Evolutionary conservation across 2,888 invertebrate genomes (phyloP).

Genomic region (Ypsolopha scabrella): DNA sequence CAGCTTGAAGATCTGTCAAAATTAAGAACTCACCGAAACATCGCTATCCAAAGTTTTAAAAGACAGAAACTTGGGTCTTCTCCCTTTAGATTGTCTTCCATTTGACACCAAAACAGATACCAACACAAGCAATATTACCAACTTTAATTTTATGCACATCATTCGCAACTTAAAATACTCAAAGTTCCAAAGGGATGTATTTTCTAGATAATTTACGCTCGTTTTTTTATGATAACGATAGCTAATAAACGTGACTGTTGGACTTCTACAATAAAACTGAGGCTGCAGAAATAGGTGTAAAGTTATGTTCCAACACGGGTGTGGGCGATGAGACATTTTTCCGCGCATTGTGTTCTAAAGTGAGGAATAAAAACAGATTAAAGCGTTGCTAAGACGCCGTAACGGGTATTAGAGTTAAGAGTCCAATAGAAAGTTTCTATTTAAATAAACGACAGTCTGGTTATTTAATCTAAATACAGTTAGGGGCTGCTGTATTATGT

Average conservation of each 20-base stretch:
- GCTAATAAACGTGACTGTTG: conserved; percentile 19
- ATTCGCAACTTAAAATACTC: conserved; percentile 12
- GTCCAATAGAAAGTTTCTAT: too few relatives aligned
- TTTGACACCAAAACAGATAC: conserved; percentile 16
- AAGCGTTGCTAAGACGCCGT: too few relatives aligned
- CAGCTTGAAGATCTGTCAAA: too few relatives aligned
- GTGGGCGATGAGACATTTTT: not conserved
- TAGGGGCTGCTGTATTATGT: too few relatives aligned
- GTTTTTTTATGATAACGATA: conserved; percentile 14
- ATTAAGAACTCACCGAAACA: conserved; percentile 62
- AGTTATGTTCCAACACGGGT: not conserved
- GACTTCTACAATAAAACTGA: not conserved
- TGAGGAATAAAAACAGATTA: not conserved
- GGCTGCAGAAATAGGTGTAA: not conserved
- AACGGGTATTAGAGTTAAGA: too few relatives aligned
- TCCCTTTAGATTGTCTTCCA: conserved; percentile 18
- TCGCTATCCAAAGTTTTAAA: conserved; percentile 68
- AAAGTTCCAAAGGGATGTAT: not conserved
- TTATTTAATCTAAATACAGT: too few relatives aligned
- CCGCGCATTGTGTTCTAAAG: not conserved
- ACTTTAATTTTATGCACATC: conserved; percentile 15
- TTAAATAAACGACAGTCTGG: too few relatives aligned
- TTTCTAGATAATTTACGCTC: too few relatives aligned
- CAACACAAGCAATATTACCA: conserved; percentile 18
- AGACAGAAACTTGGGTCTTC: conserved; percentile 57